Evolutionary conservation across 2,888 invertebrate species (phyloP).

Genomic region (Nezara viridula): DNA sequence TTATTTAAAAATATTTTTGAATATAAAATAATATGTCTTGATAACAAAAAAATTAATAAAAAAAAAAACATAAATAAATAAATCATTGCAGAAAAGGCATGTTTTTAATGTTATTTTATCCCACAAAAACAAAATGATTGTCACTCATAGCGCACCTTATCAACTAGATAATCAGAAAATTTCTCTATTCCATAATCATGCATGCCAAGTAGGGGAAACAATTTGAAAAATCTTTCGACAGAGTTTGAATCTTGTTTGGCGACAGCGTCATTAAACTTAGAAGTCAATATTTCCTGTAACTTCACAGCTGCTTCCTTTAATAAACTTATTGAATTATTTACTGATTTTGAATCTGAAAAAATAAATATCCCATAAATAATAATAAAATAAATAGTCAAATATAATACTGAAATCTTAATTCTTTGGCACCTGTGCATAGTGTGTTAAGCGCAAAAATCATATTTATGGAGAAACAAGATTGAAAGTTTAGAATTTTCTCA

Average conservation of each 20-base stretch:
- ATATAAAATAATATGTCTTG: no score
- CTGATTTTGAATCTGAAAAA: constrained; percentile 74
- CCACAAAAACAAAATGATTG: no score
- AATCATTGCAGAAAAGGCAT: no score
- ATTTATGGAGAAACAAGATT: no score
- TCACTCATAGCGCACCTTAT: constrained; percentile 36
- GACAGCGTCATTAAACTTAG: constrained; percentile 93
- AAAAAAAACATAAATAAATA: no score
- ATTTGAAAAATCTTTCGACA: constrained; percentile 95
- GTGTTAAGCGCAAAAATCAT: no score
- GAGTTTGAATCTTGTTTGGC: constrained; percentile 88
- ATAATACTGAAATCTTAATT: no score
- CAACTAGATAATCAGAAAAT: constrained; percentile 87
- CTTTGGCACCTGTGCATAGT: no score
- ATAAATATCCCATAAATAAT: neutral
- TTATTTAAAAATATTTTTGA: no score
- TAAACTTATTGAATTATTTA: constrained; percentile 79
- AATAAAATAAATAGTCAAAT: neutral
- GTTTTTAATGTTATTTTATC: no score
- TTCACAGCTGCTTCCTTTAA: constrained; percentile 84
- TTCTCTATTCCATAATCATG: constrained; percentile 90
- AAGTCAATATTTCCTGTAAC: constrained; percentile 78
- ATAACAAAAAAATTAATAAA: no score
- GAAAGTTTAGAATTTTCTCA: no score
- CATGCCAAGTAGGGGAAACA: constrained; percentile 94